These are phyloP conservation scores for Heterochromis multidens DNA, from an alignment of 2,113 vertebrate species.

Conservation along the genomic window DNA sequence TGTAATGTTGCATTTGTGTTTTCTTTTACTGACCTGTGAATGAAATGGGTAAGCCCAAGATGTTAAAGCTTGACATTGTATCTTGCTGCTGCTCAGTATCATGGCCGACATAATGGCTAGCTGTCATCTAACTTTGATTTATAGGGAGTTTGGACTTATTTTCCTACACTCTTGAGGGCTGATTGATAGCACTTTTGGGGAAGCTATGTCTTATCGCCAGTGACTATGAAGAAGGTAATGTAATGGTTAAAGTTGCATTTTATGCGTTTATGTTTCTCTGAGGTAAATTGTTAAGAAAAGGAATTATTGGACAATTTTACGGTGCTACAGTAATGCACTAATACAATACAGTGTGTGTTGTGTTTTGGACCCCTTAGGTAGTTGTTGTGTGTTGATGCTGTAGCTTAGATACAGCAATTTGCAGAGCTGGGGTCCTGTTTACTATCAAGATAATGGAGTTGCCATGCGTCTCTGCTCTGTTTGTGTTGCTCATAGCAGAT, in stretches of 20 bases:
- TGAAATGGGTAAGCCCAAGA: background rate
- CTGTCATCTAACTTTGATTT: constrained; percentile 2
- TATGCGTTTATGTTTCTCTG: background rate
- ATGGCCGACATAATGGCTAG: background rate
- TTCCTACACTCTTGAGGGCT: background rate
- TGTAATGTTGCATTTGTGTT: constrained; percentile 50
- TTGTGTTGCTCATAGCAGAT: constrained; percentile 50
- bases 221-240: background rate
- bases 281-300: background rate
- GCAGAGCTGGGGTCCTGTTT: constrained; percentile 49
- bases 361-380: background rate
- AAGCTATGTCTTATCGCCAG: background rate
- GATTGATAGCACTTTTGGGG: background rate
- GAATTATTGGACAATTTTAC: background rate
- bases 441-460: constrained; percentile 57
- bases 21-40: constrained; percentile 39
- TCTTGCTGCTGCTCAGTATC: constrained; percentile 46
- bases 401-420: constrained; percentile 61
- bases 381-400: constrained; percentile 55
- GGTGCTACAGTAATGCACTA: background rate
- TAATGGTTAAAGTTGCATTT: background rate
- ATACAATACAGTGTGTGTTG: background rate
- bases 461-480: constrained; percentile 53
- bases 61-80: background rate
- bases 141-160: background rate